Conservation (phyloP, 2,888 invertebrate genomes). For the Cistogaster globosa region DNA sequence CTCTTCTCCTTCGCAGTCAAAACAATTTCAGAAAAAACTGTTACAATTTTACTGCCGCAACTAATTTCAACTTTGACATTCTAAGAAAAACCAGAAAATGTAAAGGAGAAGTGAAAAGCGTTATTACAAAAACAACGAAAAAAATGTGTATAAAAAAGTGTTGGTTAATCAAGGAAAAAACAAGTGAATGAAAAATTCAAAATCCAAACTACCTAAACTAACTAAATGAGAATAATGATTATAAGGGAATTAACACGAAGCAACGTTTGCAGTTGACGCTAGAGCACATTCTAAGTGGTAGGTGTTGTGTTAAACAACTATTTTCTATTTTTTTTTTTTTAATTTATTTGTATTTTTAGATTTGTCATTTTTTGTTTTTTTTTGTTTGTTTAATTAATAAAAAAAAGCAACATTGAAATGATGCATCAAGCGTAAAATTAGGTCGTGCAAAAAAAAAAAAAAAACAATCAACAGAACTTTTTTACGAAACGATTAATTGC, state of each 20-base stretch:
- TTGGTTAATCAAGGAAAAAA: slow-evolving; percentile 22
- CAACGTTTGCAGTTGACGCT: slow-evolving; percentile 3
- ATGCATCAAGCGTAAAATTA: slow-evolving; percentile 45
- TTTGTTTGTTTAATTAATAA: slow-evolving; percentile 7
- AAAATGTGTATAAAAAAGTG: slow-evolving; percentile 19
- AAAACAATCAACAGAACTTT: background rate
- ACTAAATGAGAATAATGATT: slow-evolving; percentile 11
- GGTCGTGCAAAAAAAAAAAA: slow-evolving; percentile 30
- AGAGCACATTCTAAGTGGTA: background rate
- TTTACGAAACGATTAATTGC: slow-evolving; percentile 14
- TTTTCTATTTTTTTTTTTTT: background rate
- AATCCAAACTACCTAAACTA: slow-evolving; percentile 4
- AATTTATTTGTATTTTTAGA: slow-evolving; percentile 26
- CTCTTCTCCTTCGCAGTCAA: background rate
- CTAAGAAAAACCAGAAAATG: slow-evolving; percentile 22
- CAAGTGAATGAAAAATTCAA: background rate
- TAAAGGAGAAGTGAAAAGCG: background rate
- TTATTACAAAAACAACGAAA: background rate
- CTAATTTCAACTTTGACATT: slow-evolving; percentile 63
- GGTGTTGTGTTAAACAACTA: background rate
- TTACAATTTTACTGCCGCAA: slow-evolving; percentile 46
- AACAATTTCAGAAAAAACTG: slow-evolving; percentile 13
- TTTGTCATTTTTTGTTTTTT: slow-evolving; percentile 8
- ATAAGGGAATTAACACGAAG: background rate
- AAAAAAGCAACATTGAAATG: slow-evolving; percentile 37